phyloP scores from a whole-genome alignment of 2,113 vertebrate genomes.

The Globicephala melas region DNA sequence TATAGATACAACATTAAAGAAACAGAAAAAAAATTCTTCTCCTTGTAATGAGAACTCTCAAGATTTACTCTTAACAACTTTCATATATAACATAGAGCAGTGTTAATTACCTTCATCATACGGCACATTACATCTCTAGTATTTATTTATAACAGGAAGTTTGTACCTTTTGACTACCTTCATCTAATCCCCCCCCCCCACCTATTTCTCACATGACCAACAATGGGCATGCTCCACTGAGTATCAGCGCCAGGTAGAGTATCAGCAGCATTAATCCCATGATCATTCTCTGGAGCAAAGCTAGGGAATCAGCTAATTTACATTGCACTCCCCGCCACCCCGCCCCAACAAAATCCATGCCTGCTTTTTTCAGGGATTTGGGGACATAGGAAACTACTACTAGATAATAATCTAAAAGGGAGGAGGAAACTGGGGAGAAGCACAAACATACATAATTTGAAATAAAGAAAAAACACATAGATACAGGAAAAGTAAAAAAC shows the following conservation, averaged over 20 bases:
- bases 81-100: no score
- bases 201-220: conserved; percentile 8
- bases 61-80: no score
- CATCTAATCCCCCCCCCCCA: neutral
- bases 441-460: neutral
- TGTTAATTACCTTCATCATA: no score
- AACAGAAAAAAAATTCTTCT: no score
- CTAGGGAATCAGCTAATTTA: neutral
- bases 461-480: neutral
- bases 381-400: neutral
- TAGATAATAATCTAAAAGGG: neutral
- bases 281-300: neutral
- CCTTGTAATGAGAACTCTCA: no score
- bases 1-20: no score
- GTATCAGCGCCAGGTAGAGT: neutral
- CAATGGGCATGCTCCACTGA: neutral
- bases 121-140: no score
- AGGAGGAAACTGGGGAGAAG: neutral
- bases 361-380: neutral
- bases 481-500: neutral
- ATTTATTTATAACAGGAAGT: no score
- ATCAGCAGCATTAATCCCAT: conserved; percentile 1
- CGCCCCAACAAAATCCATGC: neutral
- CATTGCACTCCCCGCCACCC: no score
- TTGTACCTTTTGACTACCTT: no score